Base-by-base conservation (phyloP, 1,140 invertebrate genomes). In the Heliconius himera region DNA sequence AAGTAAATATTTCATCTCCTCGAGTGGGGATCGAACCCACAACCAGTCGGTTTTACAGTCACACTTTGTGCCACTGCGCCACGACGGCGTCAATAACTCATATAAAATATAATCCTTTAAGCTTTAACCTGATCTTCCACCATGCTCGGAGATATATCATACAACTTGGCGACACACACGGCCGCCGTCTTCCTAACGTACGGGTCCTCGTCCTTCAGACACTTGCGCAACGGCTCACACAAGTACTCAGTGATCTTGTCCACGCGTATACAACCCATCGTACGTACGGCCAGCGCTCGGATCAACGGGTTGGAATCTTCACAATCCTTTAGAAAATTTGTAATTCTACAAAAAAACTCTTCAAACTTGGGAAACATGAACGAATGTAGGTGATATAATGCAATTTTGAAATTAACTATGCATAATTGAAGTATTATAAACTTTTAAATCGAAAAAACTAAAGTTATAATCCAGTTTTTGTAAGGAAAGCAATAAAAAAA, bases 241-340 rank as follows among this genome's bases (percentile, higher is more conserved):
- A 99, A 95, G 95, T 99, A 99, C 95, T 99, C 99, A 3, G 99
- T 99, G 87, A 99, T 99, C 95, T 99, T 99, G 95, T 99, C 99
- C 71, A 99, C 99, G 71, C 99, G 96, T 89, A 99, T 99, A 91
- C 99, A 99, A 60, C 99, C 99, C 99, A 99, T 99, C 18, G 99
- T 99, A 70, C 99, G 96, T 56, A 99, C 99, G 82, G 99, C 99
- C 87, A 99, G 94, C 11, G 99, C 99, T 83, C 99, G 96, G 90
- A 99, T 99, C 88, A 99, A 95, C 16, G 99, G 99, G 96, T 99
- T 99, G 18, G 99, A 98, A 95, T 99, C 99, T 96, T 99, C 99
- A 95, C 99, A 99, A 95, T 99, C 99, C 98, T 99, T 94, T 51
- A 83, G 91, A 87, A 74, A 81, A 16, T 78, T 80, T 54, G 8